Evolutionary conservation across 2,113 vertebrate species (phyloP).

Genomic region (Menura novaehollandiae): DNA sequence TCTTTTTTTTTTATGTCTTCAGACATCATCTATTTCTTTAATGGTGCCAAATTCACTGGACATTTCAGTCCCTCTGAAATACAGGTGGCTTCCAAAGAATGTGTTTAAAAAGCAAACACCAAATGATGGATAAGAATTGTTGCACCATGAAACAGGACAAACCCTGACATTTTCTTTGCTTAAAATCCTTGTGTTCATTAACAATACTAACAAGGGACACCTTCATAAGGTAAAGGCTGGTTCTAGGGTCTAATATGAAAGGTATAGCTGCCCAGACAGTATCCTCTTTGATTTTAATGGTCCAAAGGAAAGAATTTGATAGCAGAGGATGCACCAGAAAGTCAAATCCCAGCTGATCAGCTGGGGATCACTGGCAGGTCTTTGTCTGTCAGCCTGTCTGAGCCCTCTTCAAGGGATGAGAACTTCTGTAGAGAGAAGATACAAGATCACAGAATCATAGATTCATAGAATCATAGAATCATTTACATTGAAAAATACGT

Average conservation of each 20-base stretch:
- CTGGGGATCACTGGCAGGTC: rapidly evolving
- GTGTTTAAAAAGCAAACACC: background rate
- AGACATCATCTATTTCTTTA: background rate
- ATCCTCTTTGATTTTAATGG: background rate
- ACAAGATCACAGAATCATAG: background rate
- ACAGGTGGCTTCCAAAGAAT: background rate
- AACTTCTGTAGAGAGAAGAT: background rate
- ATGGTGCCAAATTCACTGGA: background rate
- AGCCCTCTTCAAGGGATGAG: background rate
- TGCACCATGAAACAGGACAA: background rate
- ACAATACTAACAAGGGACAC: background rate
- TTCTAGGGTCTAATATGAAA: background rate
- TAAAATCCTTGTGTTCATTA: background rate
- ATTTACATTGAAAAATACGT: background rate
- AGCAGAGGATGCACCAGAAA: background rate
- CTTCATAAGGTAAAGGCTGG: background rate
- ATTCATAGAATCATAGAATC: background rate
- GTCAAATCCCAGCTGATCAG: background rate
- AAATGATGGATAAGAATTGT: background rate
- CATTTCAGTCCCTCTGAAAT: background rate
- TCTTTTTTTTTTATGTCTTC: background rate
- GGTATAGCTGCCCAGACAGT: background rate
- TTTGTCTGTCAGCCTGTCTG: background rate
- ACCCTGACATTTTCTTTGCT: background rate
- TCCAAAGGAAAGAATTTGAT: background rate